phyloP scores from a whole-genome alignment of 2,888 invertebrate genomes.

The Subacronicta megacephala region DNA sequence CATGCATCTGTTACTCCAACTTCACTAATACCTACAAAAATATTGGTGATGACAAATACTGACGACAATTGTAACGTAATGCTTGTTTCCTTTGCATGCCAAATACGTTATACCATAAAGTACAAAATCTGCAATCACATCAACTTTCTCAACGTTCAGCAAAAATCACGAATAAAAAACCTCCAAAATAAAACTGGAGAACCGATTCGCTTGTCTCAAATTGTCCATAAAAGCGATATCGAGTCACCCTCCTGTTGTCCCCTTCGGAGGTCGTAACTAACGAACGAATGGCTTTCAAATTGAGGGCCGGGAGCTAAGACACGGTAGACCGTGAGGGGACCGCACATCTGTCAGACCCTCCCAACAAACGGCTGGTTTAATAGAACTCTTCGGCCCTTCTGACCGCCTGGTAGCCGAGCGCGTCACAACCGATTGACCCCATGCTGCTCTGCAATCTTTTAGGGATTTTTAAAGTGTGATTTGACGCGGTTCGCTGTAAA shows the following conservation, averaged over 20 bases:
- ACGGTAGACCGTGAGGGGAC: conserved; percentile 57
- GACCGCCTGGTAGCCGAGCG: conserved; percentile 61
- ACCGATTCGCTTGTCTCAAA: conserved; percentile 65
- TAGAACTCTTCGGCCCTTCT: conserved; percentile 52
- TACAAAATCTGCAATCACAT: conserved; percentile 20
- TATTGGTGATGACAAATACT: neutral
- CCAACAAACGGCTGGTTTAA: conserved; percentile 50
- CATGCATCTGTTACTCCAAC: too few relatives aligned
- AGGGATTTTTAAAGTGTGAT: conserved; percentile 22
- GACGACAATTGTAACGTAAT: neutral
- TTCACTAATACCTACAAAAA: too few relatives aligned
- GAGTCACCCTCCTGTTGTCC: conserved; percentile 65
- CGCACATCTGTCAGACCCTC: conserved; percentile 64
- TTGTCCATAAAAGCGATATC: conserved; percentile 69
- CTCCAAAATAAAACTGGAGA: conserved; percentile 58
- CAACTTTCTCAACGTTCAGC: conserved; percentile 24
- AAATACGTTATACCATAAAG: neutral
- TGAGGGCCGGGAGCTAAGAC: conserved; percentile 56
- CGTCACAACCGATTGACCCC: conserved; percentile 38
- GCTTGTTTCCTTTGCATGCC: neutral
- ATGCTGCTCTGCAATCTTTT: conserved; percentile 29
- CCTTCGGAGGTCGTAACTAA: conserved; percentile 73
- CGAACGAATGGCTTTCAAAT: conserved; percentile 69
- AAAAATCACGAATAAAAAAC: conserved; percentile 39
- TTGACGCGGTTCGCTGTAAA: conserved; percentile 14